Evolutionary conservation across 1,140 invertebrate genomes (phyloP), one percentile per base, ranked within the genome.

Genomic region (Drosophila ercepeae): DNA sequence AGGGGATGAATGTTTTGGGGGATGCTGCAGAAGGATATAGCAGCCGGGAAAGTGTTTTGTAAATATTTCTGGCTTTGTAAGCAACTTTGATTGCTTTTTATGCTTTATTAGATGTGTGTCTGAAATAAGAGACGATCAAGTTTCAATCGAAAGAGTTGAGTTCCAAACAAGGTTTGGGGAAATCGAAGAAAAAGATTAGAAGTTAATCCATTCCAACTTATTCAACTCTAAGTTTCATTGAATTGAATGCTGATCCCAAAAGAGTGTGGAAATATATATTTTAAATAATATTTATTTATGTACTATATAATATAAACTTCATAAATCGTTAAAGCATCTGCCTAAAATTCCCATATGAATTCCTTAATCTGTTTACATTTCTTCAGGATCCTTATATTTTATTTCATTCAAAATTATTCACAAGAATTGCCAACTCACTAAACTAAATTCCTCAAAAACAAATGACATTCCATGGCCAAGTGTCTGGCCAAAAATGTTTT

Each of bases 81-180:
- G 44, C 36, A 41, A 29, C 72, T 61, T 71, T 72, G 69, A 72
- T 72, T 61, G 57, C 55, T 27, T 49, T 54, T 53, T 36, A 61
- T 72, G 68, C 57, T 72, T 72, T 54, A 72, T 72, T 72, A 49
- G 21, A n/a, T 52, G 16, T 21, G 23, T 13, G 29, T 21, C 3
- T 9, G 54, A 71, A 60, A 48, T 60, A 13, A 23, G 27, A 72
- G 11, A 14, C 11, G 9, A 14, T 19, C 16, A 19, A 19, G 16
- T 18, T 59, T 16, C 25, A 9, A 14, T 42, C n/a, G 1, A 19
- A 25, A 49, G 32, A 16, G 29, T 32, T 32, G 11, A 42, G 3
- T 18, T 59, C 23, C 25, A 8, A 13, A 41, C 11, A 3, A 19
- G 16, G 25, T 5, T 48, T 27, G 13, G 7, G 3, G 14, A 16